Percentiles rank a stretch among this genome's conserved stretches.
Evolutionary conservation across 2,888 invertebrate genomes (phyloP).

Genomic region (Apotomis betuletana): DNA sequence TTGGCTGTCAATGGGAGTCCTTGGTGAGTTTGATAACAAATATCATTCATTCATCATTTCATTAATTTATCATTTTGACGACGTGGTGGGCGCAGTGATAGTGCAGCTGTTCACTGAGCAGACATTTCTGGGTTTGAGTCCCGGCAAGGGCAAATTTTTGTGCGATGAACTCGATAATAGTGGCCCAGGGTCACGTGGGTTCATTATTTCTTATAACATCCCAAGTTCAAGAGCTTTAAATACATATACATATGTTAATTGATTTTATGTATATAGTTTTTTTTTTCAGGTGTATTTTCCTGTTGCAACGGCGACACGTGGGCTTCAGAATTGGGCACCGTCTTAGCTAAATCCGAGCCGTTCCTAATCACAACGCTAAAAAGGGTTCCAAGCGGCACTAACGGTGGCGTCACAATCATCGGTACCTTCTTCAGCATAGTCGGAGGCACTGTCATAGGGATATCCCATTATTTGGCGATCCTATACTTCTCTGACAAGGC

Average conservation of each 20-base stretch:
- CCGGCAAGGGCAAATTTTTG: too few relatives aligned
- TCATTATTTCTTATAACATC: not conserved
- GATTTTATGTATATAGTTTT: too few relatives aligned
- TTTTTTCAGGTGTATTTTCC: conserved; percentile 86
- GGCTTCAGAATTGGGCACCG: conserved; percentile 94
- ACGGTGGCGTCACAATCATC: conserved; percentile 90
- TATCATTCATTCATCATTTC: not conserved
- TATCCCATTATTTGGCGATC: conserved; percentile 87
- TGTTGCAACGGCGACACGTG: conserved; percentile 95
- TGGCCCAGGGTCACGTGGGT: too few relatives aligned
- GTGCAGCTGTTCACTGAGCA: too few relatives aligned
- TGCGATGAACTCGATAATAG: too few relatives aligned
- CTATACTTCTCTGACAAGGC: conserved; percentile 85
- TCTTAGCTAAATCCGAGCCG: conserved; percentile 87
- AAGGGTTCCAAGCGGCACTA: conserved; percentile 93
- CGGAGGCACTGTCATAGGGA: conserved; percentile 88
- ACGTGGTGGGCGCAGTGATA: too few relatives aligned
- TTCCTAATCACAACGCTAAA: conserved; percentile 88
- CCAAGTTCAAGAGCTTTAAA: too few relatives aligned
- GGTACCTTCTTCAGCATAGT: conserved; percentile 84
- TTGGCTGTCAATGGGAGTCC: conserved; percentile 91
- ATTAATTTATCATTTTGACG: too few relatives aligned
- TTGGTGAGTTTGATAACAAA: conserved; percentile 78
- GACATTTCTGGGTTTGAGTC: too few relatives aligned
- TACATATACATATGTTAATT: too few relatives aligned